These are phyloP conservation scores for Athalia rosae DNA, from an alignment of 2,888 invertebrate species.

Conservation along the genomic window DNA sequence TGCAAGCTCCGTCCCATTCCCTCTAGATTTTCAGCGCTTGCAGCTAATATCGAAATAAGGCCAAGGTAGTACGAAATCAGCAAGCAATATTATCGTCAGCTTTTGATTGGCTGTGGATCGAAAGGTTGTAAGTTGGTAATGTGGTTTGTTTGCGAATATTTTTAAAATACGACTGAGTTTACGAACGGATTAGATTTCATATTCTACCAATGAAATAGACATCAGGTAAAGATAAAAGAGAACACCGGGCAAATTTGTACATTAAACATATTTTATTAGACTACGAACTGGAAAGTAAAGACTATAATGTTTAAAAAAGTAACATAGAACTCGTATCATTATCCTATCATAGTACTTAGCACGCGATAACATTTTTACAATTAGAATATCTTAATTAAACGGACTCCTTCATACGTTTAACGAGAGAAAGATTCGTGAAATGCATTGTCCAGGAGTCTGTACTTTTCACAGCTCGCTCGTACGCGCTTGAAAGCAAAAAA, in stretches of 20 bases:
- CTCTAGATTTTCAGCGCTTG: too few relatives aligned
- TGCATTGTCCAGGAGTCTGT: constrained; percentile 44
- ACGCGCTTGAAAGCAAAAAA: constrained; percentile 7
- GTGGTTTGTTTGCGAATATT: too few relatives aligned
- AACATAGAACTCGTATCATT: constrained; percentile 55
- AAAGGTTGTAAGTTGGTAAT: too few relatives aligned
- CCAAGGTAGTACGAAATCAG: too few relatives aligned
- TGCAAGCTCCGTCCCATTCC: too few relatives aligned
- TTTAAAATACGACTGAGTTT: too few relatives aligned
- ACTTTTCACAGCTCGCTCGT: constrained; percentile 11
- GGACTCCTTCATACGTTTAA: constrained; percentile 39
- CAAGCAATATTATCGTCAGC: background rate
- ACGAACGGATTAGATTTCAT: too few relatives aligned
- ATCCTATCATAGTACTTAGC: constrained; percentile 53
- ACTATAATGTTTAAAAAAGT: constrained; percentile 61
- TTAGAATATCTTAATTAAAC: constrained; percentile 54
- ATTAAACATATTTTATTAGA: constrained; percentile 65
- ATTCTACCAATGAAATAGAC: too few relatives aligned
- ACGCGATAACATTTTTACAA: constrained; percentile 63
- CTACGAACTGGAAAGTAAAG: constrained; percentile 66
- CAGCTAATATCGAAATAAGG: too few relatives aligned
- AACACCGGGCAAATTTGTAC: constrained; percentile 11
- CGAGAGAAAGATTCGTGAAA: constrained; percentile 53
- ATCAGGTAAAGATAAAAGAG: background rate
- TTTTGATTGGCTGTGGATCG: constrained; percentile 1